Percentiles rank a stretch among this genome's conserved stretches.
Evolutionary conservation across 2,888 invertebrate species (phyloP).

Genomic region (Homarus gammarus): DNA sequence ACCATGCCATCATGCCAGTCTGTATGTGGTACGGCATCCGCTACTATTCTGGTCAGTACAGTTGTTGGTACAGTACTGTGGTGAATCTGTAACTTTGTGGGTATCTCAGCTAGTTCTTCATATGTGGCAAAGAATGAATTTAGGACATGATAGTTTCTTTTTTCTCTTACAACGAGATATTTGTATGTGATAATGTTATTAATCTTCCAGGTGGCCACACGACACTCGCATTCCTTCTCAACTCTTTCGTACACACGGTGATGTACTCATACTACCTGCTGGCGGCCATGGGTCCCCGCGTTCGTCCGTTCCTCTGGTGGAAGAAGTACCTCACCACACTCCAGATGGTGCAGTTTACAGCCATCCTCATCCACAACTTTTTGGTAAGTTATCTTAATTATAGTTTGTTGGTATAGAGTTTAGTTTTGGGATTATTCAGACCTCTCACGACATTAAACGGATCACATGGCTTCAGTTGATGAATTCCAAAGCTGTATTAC

Average conservation of each 20-base stretch:
- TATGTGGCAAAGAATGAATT: neutral
- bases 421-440: no score
- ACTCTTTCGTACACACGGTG: constrained; percentile 88
- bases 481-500: no score
- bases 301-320: constrained; percentile 98
- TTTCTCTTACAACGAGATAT: neutral
- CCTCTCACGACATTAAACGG: no score
- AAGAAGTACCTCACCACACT: constrained; percentile 96
- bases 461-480: no score
- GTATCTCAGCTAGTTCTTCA: no score
- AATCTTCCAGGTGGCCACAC: constrained; percentile 42
- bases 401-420: no score
- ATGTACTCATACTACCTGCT: constrained; percentile 99
- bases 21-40: constrained; percentile 41
- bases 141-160: neutral
- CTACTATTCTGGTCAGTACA: constrained; percentile 23
- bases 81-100: neutral
- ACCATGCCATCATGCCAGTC: constrained; percentile 18
- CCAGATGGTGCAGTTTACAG: constrained; percentile 96
- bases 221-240: constrained; percentile 30
- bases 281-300: constrained; percentile 94
- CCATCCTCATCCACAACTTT: constrained; percentile 94
- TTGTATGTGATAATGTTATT: neutral
- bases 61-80: neutral
- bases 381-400: no score